phyloP scores from a whole-genome alignment of 2,888 invertebrate species.

The Agriopis leucophaearia region DNA sequence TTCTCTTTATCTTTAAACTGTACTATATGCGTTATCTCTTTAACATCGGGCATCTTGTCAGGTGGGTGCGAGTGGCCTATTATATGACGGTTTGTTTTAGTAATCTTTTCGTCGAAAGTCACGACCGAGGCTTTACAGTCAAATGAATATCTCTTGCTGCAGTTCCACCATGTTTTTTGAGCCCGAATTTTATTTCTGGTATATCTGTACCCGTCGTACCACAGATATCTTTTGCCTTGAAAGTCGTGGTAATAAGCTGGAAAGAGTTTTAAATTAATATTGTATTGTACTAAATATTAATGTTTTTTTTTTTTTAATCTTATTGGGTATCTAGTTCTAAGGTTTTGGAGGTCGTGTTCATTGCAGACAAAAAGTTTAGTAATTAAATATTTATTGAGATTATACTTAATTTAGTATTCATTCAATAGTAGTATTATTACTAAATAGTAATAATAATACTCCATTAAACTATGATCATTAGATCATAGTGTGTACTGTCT shows the following conservation, averaged over 20 bases:
- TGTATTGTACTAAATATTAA: neutral
- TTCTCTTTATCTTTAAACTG: conserved; percentile 26
- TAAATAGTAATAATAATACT: no score
- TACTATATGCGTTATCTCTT: conserved; percentile 25
- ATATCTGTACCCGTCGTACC: conserved; percentile 43
- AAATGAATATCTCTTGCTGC: conserved; percentile 38
- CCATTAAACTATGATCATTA: no score
- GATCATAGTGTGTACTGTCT: no score
- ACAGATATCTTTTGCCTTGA: conserved; percentile 8
- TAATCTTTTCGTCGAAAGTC: conserved; percentile 31
- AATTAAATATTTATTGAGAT: neutral
- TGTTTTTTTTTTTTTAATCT: no score
- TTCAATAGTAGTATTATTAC: no score
- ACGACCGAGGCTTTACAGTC: conserved; percentile 46
- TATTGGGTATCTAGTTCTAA: neutral
- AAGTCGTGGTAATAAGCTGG: conserved; percentile 38
- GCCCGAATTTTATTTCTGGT: conserved; percentile 38
- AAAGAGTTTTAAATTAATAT: conserved; percentile 14
- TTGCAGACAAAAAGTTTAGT: neutral
- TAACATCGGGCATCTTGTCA: conserved; percentile 19
- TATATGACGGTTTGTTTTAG: conserved; percentile 23
- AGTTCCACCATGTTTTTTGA: conserved; percentile 47
- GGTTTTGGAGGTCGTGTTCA: neutral
- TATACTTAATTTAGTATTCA: neutral
- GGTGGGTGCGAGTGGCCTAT: conserved; percentile 24